Evolutionary conservation across 2,113 vertebrate genomes (phyloP).

Genomic region (Pollachius pollachius): DNA sequence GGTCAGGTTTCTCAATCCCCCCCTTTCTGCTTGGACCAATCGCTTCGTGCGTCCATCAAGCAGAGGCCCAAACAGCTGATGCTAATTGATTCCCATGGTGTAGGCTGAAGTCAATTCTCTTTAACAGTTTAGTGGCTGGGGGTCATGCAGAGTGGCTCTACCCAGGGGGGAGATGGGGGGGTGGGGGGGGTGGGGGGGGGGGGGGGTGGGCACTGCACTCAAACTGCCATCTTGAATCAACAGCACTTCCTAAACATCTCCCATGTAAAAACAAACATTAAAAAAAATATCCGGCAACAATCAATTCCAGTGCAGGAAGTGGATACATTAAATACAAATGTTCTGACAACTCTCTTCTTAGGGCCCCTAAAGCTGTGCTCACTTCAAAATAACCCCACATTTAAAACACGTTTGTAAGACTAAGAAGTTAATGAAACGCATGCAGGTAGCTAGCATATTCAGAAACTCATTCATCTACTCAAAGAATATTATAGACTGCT

Average conservation of each 20-base stretch:
- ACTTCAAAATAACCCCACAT: no score
- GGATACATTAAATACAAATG: background rate
- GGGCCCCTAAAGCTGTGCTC: no score
- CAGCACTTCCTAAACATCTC: constrained; percentile 69
- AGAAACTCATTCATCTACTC: no score
- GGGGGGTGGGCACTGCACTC: constrained; percentile 62
- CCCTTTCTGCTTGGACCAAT: constrained; percentile 79
- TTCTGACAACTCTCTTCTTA: no score
- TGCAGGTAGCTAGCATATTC: no score
- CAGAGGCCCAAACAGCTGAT: constrained; percentile 78
- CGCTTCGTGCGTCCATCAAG: constrained; percentile 76
- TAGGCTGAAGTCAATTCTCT: constrained; percentile 75
- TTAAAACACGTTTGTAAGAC: no score
- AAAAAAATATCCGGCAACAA: background rate
- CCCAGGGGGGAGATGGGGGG: background rate
- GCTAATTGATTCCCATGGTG: constrained; percentile 84
- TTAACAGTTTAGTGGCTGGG: constrained; percentile 72
- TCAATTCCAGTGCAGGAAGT: background rate
- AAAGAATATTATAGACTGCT: no score
- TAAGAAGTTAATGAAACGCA: no score
- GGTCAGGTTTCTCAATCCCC: constrained; percentile 83
- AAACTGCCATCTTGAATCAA: constrained; percentile 72
- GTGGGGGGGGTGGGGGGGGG: constrained; percentile 3
- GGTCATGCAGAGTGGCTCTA: constrained; percentile 66
- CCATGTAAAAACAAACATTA: constrained; percentile 71